Evolutionary conservation across 2,888 invertebrate genomes (phyloP).

Genomic region (Epirrita christyi): DNA sequence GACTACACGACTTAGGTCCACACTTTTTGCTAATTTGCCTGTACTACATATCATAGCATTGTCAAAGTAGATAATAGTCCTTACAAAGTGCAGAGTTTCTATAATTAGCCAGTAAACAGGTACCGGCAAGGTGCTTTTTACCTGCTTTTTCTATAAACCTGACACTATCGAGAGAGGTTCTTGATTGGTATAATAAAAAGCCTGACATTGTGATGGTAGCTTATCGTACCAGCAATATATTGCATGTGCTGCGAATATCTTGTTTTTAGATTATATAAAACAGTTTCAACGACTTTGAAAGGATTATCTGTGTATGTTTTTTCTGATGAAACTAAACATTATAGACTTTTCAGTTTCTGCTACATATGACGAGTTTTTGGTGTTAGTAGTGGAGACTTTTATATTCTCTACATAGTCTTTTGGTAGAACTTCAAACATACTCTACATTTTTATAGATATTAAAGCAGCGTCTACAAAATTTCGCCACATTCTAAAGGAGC

Average conservation of each 20-base stretch:
- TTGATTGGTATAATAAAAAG: conserved; percentile 16
- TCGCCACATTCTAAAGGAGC: conserved; percentile 6
- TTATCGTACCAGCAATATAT: conserved; percentile 23
- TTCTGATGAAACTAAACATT: too few relatives aligned
- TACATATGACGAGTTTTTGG: not conserved
- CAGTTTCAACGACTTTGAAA: not conserved
- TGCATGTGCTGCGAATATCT: conserved; percentile 16
- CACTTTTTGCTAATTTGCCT: too few relatives aligned
- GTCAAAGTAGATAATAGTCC: too few relatives aligned
- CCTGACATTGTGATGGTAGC: conserved; percentile 16
- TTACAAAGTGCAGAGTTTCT: too few relatives aligned
- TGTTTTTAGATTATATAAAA: conserved; percentile 21
- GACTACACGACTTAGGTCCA: too few relatives aligned
- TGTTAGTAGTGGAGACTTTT: not conserved
- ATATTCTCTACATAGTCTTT: not conserved
- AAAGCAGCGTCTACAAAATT: conserved; percentile 8
- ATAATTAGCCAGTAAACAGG: too few relatives aligned
- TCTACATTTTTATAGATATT: not conserved
- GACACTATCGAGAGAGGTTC: conserved; percentile 19
- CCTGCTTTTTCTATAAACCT: conserved; percentile 24
- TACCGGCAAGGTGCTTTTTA: too few relatives aligned
- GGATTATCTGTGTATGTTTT: not conserved
- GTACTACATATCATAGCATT: too few relatives aligned
- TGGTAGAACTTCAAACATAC: not conserved
- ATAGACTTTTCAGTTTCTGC: too few relatives aligned